Conservation (phyloP, 2,797 vertebrate genomes). For the Xenentodon cancila region DNA sequence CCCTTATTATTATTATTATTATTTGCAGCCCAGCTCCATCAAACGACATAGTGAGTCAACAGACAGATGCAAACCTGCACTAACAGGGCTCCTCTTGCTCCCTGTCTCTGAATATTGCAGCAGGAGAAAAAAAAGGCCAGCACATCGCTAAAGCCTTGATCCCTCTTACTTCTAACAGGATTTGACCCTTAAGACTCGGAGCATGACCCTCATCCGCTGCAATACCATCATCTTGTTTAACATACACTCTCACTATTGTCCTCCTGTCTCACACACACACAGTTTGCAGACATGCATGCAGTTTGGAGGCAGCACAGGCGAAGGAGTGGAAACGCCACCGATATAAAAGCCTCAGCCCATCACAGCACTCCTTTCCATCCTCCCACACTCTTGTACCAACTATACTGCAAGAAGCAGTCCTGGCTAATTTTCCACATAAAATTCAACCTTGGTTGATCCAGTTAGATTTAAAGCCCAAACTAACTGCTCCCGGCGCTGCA, state of each 20-base stretch:
- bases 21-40: constrained; percentile 3
- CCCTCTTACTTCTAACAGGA: constrained; percentile 82
- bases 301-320: not conserved
- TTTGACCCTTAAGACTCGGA: constrained; percentile 81
- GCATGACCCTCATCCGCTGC: constrained; percentile 76
- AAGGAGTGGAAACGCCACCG: constrained; percentile 6
- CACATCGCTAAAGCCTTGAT: constrained; percentile 72
- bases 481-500: constrained; percentile 27
- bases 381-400: constrained; percentile 22
- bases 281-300: constrained; percentile 16
- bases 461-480: constrained; percentile 43
- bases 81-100: constrained; percentile 46
- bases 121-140: constrained; percentile 52
- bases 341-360: constrained; percentile 44
- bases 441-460: constrained; percentile 56
- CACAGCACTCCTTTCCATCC: constrained; percentile 4
- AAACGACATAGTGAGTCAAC: constrained; percentile 16
- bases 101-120: constrained; percentile 61
- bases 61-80: constrained; percentile 1
- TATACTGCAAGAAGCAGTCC: constrained; percentile 52
- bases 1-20: constrained; percentile 1
- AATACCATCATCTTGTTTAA: constrained; percentile 76
- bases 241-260: constrained; percentile 71
- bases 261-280: constrained; percentile 32
- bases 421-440: constrained; percentile 54